Evolutionary conservation across 2,888 invertebrate species (phyloP).

Genomic region (Hoplodrina ambigua): DNA sequence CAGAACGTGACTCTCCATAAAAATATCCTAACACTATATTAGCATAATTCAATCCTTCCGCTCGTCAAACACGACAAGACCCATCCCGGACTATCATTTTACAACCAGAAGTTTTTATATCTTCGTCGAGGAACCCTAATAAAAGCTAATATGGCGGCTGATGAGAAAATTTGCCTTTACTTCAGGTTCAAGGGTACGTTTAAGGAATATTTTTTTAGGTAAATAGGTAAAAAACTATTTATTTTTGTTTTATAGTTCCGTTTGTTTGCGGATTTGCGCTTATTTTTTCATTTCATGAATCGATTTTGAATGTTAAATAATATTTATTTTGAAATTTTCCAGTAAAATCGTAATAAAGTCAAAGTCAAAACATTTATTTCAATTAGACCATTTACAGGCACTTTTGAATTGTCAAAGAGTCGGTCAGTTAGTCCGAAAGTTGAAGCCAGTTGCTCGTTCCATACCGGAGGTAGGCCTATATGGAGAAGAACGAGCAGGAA

Average conservation of each 20-base stretch:
- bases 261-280: background rate
- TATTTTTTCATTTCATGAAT: background rate
- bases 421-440: no score
- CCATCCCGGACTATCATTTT: constrained; percentile 46
- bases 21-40: constrained; percentile 50
- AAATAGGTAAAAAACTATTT: background rate
- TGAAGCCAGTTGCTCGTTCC: no score
- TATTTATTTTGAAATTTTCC: background rate
- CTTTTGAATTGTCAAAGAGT: no score
- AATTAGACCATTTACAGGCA: no score
- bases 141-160: constrained; percentile 60
- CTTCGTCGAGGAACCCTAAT: constrained; percentile 53
- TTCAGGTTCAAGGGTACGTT: constrained; percentile 36
- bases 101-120: constrained; percentile 59
- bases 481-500: no score
- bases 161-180: constrained; percentile 53
- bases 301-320: background rate
- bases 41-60: constrained; percentile 54
- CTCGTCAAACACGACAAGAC: constrained; percentile 58
- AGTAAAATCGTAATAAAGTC: no score
- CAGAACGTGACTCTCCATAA: constrained; percentile 46
- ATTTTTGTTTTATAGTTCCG: constrained; percentile 26
- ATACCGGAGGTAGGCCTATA: no score
- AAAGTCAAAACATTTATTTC: no score
- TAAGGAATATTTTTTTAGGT: constrained; percentile 6